phyloP scores from a whole-genome alignment of 2,113 vertebrate genomes.

The Bostrychus sinensis region DNA sequence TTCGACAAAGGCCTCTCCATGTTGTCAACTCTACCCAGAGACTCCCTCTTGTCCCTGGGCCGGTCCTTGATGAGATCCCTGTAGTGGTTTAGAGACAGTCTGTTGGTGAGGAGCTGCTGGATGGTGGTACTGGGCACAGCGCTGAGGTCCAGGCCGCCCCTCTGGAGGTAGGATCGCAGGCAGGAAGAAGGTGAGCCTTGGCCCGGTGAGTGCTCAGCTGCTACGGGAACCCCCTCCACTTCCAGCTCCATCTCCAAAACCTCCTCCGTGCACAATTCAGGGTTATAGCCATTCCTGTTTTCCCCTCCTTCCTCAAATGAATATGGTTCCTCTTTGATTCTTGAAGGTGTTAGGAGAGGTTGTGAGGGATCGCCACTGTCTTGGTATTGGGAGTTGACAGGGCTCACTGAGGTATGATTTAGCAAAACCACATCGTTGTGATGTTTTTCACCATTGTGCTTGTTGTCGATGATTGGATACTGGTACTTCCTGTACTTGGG shows the following conservation, averaged over 20 bases:
- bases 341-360: conserved; percentile 76
- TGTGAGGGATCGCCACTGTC: conserved; percentile 23
- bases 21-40: conserved; percentile 85
- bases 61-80: conserved; percentile 53
- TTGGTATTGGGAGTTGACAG: conserved; percentile 57
- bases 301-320: conserved; percentile 72
- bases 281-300: conserved; percentile 78
- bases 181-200: conserved; percentile 82
- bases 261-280: conserved; percentile 86
- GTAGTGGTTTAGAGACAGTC: conserved; percentile 84
- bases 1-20: conserved; percentile 82
- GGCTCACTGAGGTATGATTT: conserved; percentile 87
- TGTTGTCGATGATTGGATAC: conserved; percentile 82
- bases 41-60: conserved; percentile 80
- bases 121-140: conserved; percentile 63
- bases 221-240: conserved; percentile 83
- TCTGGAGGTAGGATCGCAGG: conserved; percentile 88
- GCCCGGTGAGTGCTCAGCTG: conserved; percentile 77
- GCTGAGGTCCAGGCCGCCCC: conserved; percentile 82
- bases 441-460: conserved; percentile 79
- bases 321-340: conserved; percentile 88
- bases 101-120: conserved; percentile 88
- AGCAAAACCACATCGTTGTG: conserved; percentile 60
- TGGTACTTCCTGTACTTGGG: conserved; percentile 94
- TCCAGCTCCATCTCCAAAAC: conserved; percentile 86